These are phyloP conservation scores for Oikopleura albicans DNA, from an alignment of 23 tunicate genomes.

Conservation along the genomic window DNA sequence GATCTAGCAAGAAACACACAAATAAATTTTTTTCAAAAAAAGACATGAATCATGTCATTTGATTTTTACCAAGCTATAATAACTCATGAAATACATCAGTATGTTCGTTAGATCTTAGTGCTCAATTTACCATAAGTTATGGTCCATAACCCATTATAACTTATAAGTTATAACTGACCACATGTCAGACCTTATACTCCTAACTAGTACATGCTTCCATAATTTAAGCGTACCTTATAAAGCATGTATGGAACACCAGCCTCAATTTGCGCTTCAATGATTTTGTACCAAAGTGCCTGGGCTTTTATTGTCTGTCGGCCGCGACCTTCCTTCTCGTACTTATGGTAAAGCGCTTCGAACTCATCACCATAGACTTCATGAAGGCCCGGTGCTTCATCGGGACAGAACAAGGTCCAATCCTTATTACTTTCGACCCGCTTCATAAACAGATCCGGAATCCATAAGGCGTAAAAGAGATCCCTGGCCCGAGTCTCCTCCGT, in stretches of 20 bases:
- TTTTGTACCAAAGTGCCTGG: constrained; percentile 77
- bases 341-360: constrained; percentile 58
- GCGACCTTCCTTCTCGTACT: constrained; percentile 66
- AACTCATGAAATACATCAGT: no score
- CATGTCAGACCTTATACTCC: no score
- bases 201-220: no score
- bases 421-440: constrained; percentile 69
- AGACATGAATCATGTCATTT: no score
- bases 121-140: no score
- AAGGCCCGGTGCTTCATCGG: constrained; percentile 76
- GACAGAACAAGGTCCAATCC: constrained; percentile 78
- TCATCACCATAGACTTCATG: constrained; percentile 85
- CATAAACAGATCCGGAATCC: constrained; percentile 98
- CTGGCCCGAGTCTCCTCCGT: constrained; percentile 86
- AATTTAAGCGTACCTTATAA: constrained; percentile 40
- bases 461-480: constrained; percentile 80
- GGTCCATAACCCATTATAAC: no score
- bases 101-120: no score
- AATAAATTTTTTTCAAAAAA: no score
- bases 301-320: constrained; percentile 59
- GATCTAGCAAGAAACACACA: no score
- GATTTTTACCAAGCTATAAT: no score
- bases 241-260: constrained; percentile 97
- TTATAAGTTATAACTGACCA: no score
- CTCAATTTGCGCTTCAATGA: constrained; percentile 90